phyloP scores from a whole-genome alignment of 2,888 invertebrate species.

The Atrina japonica region DNA sequence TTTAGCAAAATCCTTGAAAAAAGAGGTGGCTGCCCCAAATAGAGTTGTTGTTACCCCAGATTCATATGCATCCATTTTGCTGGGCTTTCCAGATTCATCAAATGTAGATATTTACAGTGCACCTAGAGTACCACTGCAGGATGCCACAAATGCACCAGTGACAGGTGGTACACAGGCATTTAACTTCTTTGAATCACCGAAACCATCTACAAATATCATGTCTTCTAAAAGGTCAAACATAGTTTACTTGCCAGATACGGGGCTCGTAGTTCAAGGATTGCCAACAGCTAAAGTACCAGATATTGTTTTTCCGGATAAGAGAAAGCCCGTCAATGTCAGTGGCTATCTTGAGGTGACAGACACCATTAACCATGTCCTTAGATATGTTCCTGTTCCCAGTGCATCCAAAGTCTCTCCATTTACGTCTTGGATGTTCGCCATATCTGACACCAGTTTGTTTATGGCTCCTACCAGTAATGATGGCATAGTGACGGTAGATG shows the following conservation, averaged over 20 bases:
- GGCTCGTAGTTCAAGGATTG: conserved; percentile 76
- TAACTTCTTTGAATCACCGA: conserved; percentile 51
- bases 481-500: conserved; percentile 84
- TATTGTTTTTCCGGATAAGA: conserved; percentile 72
- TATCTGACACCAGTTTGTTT: conserved; percentile 81
- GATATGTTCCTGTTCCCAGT: conserved; percentile 83
- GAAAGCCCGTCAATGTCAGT: conserved; percentile 51
- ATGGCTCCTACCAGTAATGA: conserved; percentile 81
- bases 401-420: conserved; percentile 81
- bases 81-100: conserved; percentile 82
- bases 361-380: conserved; percentile 80
- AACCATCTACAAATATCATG: conserved; percentile 26
- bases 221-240: conserved; percentile 44
- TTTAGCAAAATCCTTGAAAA: conserved; percentile 79
- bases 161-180: conserved; percentile 48
- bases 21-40: conserved; percentile 82
- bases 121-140: conserved; percentile 56
- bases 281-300: conserved; percentile 76
- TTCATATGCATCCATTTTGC: conserved; percentile 81
- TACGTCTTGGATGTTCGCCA: conserved; percentile 81
- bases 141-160: conserved; percentile 33
- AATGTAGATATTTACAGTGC: conserved; percentile 61
- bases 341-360: conserved; percentile 84
- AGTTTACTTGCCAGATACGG: conserved; percentile 73
- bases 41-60: conserved; percentile 80